phyloP scores from a whole-genome alignment of 2,113 vertebrate species.

The Oenanthe melanoleuca region DNA sequence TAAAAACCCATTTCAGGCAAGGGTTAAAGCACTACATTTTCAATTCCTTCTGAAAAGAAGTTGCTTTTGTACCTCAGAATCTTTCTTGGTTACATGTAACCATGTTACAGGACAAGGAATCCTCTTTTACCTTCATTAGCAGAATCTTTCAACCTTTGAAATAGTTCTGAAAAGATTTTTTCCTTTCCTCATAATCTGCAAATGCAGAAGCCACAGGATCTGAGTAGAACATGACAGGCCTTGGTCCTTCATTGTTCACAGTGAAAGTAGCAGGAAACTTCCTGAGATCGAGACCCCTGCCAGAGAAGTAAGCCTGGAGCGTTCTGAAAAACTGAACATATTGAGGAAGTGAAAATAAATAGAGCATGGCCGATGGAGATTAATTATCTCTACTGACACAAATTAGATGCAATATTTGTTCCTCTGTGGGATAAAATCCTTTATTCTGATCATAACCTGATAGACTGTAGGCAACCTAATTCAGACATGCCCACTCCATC shows the following conservation, averaged over 20 bases:
- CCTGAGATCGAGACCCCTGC: conserved; percentile 71
- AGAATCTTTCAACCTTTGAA: conserved; percentile 49
- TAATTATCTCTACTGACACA: neutral
- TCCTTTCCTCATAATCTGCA: conserved; percentile 73
- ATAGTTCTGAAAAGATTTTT: conserved; percentile 53
- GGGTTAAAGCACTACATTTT: neutral
- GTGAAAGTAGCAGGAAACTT: conserved; percentile 58
- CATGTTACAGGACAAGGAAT: neutral
- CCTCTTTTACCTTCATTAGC: conserved; percentile 34
- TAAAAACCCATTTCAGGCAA: neutral
- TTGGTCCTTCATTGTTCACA: conserved; percentile 50
- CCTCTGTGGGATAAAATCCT: neutral
- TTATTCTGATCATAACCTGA: neutral
- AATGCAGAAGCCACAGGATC: conserved; percentile 71
- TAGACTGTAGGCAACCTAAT: neutral
- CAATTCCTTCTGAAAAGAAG: neutral
- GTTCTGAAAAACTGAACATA: conserved; percentile 79
- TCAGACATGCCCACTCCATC: neutral
- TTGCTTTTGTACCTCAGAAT: neutral
- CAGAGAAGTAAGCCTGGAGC: conserved; percentile 75
- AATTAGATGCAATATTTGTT: neutral
- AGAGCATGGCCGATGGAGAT: neutral
- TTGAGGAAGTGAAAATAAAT: neutral
- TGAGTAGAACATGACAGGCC: conserved; percentile 43
- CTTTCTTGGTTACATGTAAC: neutral